A percentile compares a stretch with the other conserved stretches of the same genome.
These are phyloP conservation scores for Bagarius yarrelli DNA, from an alignment of 2,113 vertebrate species.

Conservation along the genomic window DNA sequence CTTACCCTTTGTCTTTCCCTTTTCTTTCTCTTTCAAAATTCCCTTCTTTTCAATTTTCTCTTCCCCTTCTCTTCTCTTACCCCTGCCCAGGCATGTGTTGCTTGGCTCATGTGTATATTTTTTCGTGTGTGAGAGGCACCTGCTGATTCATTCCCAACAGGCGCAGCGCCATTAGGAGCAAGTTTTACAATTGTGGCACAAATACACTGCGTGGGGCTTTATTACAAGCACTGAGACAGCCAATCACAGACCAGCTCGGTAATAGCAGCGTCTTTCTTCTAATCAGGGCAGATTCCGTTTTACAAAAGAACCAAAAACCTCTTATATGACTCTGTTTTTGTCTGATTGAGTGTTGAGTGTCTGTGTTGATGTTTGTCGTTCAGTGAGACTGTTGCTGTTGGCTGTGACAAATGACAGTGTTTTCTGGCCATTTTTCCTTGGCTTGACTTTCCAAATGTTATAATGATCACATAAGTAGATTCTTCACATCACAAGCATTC, in stretches of 20 bases:
- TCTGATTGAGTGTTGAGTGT: no score
- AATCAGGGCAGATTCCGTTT: conserved; percentile 61
- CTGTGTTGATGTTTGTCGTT: no score
- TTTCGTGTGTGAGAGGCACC: conserved; percentile 53
- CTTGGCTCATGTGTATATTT: conserved; percentile 44
- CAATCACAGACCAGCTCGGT: conserved; percentile 68
- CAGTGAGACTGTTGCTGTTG: no score
- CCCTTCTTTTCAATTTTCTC: background rate
- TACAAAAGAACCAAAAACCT: no score
- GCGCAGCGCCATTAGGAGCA: conserved; percentile 38
- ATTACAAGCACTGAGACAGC: conserved; percentile 60
- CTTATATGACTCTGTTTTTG: no score
- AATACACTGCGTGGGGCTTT: conserved; percentile 46
- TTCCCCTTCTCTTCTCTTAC: no score
- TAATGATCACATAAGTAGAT: no score
- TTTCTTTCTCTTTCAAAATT: background rate
- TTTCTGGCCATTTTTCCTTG: no score
- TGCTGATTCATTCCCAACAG: conserved; percentile 69
- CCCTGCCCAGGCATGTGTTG: conserved; percentile 46
- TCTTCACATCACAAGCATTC: no score
- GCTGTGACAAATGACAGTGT: no score
- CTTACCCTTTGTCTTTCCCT: background rate
- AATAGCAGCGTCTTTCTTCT: conserved; percentile 52
- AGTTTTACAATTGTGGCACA: conserved; percentile 32
- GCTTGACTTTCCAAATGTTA: no score